Conservation (phyloP, 2,113 vertebrate species). For the Cepphus grylle region DNA sequence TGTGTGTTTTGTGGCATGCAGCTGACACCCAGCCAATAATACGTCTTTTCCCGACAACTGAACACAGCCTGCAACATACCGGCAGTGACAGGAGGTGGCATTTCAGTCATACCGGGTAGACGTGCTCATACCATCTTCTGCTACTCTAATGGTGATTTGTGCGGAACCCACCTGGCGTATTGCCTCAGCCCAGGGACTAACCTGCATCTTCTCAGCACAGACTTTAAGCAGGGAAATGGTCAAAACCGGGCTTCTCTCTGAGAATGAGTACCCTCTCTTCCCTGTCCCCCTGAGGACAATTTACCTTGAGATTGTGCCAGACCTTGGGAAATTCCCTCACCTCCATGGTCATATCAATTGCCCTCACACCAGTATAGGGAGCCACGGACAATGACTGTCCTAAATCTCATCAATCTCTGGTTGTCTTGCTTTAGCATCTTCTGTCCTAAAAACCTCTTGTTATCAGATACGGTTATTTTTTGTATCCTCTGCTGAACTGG, state of each 20-base stretch:
- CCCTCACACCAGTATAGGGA: neutral
- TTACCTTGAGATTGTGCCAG: neutral
- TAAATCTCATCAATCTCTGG: neutral
- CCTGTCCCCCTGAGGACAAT: neutral
- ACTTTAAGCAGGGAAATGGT: neutral
- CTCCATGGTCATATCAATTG: neutral
- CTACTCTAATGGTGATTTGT: neutral
- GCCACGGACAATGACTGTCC: neutral
- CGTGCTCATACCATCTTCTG: neutral
- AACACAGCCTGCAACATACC: neutral
- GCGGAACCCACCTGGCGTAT: neutral
- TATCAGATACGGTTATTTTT: neutral
- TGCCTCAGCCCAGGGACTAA: neutral
- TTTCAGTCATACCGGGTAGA: neutral
- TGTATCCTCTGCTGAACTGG: neutral
- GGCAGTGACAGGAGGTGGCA: constrained; percentile 2
- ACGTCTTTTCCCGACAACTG: neutral
- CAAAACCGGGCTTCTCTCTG: neutral
- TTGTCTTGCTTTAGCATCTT: neutral
- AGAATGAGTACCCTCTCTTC: neutral
- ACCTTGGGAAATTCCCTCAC: neutral
- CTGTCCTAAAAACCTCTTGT: neutral
- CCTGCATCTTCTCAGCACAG: neutral
- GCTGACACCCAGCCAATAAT: neutral
- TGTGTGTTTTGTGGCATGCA: neutral